Percentiles rank a stretch among this genome's conserved stretches.
phyloP scores from a whole-genome alignment of 2,797 vertebrate species.

The Lepilemur septentrionalis region DNA sequence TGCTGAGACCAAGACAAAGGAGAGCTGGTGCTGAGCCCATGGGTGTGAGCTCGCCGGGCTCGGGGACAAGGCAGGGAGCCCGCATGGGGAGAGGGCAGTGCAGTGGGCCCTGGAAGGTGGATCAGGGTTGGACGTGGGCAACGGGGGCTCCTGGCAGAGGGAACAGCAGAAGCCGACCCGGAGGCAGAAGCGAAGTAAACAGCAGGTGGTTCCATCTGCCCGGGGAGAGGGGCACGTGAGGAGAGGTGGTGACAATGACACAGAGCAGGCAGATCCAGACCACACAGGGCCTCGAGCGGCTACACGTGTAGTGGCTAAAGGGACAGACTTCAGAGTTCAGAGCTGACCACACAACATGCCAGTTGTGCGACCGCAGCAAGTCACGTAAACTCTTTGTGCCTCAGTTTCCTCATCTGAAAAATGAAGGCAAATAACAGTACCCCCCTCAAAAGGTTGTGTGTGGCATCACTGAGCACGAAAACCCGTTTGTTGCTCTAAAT shows the following conservation, averaged over 20 bases:
- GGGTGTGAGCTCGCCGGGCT: background rate
- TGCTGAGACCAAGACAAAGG: background rate
- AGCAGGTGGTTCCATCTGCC: background rate
- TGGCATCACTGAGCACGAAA: rapidly evolving
- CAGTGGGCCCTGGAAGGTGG: background rate
- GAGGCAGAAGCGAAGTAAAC: background rate
- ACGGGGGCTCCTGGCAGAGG: background rate
- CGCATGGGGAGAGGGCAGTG: background rate
- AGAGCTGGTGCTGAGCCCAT: background rate
- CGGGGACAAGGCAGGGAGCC: background rate
- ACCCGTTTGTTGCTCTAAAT: background rate
- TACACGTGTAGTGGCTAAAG: background rate
- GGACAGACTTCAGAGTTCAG: background rate
- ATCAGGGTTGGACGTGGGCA: background rate
- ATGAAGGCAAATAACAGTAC: background rate
- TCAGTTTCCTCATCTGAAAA: background rate
- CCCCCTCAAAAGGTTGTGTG: background rate
- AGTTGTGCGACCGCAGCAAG: background rate
- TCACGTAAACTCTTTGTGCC: background rate
- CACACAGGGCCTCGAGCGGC: rapidly evolving
- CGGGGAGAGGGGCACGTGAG: rapidly evolving
- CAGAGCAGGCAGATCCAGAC: background rate
- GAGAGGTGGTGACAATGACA: rapidly evolving
- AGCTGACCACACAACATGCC: background rate
- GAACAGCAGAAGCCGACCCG: background rate